Evolutionary conservation across 2,888 invertebrate genomes (phyloP).

Genomic region (Leptothorax acervorum): DNA sequence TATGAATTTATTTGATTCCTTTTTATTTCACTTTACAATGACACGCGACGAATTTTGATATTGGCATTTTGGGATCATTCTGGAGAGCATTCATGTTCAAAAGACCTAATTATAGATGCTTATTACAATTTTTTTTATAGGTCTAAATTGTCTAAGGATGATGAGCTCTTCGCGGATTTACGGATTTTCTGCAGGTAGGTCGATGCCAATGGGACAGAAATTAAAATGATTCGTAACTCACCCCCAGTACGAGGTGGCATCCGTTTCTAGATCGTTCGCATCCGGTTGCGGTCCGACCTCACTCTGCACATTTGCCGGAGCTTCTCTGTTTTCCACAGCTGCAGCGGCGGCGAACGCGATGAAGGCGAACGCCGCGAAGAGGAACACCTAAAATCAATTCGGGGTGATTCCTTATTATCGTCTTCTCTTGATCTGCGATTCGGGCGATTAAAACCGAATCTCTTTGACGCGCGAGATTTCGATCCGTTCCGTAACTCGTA

Average conservation of each 20-base stretch:
- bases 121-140: not conserved
- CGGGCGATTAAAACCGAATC: not conserved
- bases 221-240: constrained; percentile 15
- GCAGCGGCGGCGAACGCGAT: constrained; percentile 9
- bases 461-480: not conserved
- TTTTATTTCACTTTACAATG: not conserved
- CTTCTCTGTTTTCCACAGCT: not conserved
- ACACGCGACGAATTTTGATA: not conserved
- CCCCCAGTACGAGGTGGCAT: constrained; percentile 31
- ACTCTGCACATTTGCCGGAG: not conserved
- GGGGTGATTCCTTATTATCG: not conserved
- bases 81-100: not conserved
- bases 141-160: not conserved
- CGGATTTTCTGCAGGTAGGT: not conserved
- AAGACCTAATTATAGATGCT: not conserved
- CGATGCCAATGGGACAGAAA: not conserved
- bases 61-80: not conserved
- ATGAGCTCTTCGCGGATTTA: not conserved
- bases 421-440: not conserved
- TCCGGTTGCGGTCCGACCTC: constrained; percentile 16
- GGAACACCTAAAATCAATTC: constrained; percentile 30
- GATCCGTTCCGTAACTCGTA: not conserved
- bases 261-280: constrained; percentile 34
- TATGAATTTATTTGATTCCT: not conserved
- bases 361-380: constrained; percentile 16